phyloP scores from a whole-genome alignment of 2,113 vertebrate species.

The Ellobius talpinus region DNA sequence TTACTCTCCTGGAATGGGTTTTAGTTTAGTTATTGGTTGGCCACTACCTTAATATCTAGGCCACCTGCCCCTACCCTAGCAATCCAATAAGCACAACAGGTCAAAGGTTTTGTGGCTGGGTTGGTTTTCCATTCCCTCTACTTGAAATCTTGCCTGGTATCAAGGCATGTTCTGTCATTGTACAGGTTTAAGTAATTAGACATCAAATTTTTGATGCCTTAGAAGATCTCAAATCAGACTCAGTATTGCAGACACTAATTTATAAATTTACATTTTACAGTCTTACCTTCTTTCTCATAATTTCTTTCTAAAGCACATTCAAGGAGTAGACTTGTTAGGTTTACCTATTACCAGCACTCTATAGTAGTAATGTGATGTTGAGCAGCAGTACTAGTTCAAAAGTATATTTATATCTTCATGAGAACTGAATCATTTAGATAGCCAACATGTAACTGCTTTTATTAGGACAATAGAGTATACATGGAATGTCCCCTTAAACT shows the following conservation, averaged over 20 bases:
- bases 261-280: background rate
- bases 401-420: background rate
- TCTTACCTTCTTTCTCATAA: background rate
- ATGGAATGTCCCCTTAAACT: background rate
- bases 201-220: background rate
- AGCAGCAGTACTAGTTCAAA: background rate
- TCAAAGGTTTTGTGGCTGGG: background rate
- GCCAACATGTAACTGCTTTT: background rate
- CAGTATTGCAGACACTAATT: background rate
- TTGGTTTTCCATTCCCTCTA: background rate
- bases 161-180: background rate
- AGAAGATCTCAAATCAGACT: background rate
- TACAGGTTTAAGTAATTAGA: background rate
- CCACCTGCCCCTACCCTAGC: background rate
- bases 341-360: background rate
- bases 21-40: background rate
- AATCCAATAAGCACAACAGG: background rate
- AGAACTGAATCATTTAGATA: background rate
- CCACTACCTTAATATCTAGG: background rate
- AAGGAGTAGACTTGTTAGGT: background rate
- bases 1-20: background rate
- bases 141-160: background rate
- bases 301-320: background rate
- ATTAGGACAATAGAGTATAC: fast-evolving
- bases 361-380: background rate